phyloP scores from a whole-genome alignment of 2,888 invertebrate species.

The Ametastegia equiseti region DNA sequence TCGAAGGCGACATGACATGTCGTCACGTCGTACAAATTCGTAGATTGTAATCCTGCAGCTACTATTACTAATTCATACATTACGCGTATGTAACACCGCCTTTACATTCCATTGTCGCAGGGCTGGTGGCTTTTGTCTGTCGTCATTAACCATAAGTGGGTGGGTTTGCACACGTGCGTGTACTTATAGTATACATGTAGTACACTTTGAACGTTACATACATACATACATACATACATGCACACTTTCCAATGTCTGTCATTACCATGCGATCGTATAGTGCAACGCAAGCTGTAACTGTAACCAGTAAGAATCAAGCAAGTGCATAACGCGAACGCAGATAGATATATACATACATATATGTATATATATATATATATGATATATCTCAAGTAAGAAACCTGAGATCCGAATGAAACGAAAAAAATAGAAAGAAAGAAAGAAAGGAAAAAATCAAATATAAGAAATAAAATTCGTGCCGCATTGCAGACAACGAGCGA shows the following conservation, averaged over 20 bases:
- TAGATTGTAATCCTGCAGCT: too few species aligned
- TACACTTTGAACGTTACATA: too few species aligned
- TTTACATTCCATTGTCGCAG: slow-evolving; percentile 15
- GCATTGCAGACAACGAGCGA: not conserved
- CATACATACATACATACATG: too few species aligned
- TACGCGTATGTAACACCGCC: not conserved
- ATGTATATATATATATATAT: too few species aligned
- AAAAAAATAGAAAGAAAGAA: not conserved
- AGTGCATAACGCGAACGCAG: too few species aligned
- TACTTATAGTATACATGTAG: not conserved
- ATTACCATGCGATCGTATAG: too few species aligned
- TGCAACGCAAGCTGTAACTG: too few species aligned
- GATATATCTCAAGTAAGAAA: slow-evolving; percentile 12
- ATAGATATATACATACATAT: too few species aligned
- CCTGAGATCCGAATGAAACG: slow-evolving; percentile 4
- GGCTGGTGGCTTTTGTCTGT: not conserved
- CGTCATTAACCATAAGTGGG: slow-evolving; percentile 23
- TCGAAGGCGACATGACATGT: too few species aligned
- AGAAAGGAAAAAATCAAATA: not conserved
- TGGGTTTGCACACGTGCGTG: not conserved
- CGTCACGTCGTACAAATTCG: too few species aligned
- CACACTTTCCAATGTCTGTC: too few species aligned
- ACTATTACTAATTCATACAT: not conserved
- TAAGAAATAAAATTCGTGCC: not conserved
- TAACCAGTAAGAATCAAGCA: too few species aligned